Conservation (phyloP, 2,113 vertebrate genomes). For the Pseudorasbora parva region DNA sequence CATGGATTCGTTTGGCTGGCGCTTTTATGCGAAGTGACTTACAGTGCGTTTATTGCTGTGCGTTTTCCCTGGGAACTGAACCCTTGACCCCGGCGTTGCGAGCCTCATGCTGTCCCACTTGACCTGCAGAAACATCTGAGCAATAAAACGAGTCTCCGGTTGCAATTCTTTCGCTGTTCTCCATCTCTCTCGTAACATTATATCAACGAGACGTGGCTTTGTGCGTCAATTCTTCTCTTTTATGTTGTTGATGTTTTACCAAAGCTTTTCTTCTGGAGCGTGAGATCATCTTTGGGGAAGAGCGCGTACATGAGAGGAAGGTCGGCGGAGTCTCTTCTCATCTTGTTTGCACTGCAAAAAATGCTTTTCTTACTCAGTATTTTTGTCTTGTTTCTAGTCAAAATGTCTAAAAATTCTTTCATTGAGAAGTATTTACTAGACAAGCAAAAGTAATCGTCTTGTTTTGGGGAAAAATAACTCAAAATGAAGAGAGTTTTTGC, state of each 20-base stretch:
- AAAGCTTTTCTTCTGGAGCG: not conserved
- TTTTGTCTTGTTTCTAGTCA: no score
- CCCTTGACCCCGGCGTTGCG: not conserved
- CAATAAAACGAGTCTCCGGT: not conserved
- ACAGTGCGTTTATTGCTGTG: not conserved
- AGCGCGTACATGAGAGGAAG: not conserved
- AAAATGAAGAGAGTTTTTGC: no score
- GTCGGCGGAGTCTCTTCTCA: not conserved
- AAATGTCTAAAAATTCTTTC: no score
- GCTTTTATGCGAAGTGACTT: constrained; percentile 1
- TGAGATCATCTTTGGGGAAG: not conserved
- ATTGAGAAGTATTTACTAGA: no score
- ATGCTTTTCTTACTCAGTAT: no score
- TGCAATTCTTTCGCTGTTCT: not conserved
- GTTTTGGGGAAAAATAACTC: no score
- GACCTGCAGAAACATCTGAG: not conserved
- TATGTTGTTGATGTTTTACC: not conserved
- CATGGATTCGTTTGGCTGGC: not conserved
- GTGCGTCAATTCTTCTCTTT: not conserved
- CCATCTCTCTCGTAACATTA: not conserved
- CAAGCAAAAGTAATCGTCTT: no score
- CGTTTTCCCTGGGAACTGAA: not conserved
- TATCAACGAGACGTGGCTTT: not conserved
- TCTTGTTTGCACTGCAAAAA: no score
- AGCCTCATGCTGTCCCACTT: not conserved